Base-by-base conservation (phyloP, 2,113 vertebrate genomes). In the Chloropsis cyanopogon region DNA sequence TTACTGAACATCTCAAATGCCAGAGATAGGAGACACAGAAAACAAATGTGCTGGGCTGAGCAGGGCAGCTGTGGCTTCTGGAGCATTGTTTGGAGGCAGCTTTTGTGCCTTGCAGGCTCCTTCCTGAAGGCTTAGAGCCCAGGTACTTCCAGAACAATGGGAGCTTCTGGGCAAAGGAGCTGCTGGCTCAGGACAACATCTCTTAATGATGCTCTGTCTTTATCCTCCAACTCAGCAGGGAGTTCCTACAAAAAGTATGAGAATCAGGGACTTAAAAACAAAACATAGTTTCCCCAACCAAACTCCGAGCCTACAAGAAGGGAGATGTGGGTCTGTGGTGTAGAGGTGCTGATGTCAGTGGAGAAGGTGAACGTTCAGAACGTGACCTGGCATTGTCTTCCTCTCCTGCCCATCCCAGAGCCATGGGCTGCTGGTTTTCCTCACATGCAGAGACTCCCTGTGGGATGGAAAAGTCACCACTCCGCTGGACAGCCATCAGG, bases 1-100 rank as follows among this genome's bases (percentile, higher is more conserved):
- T 82, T 66, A 79, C 81, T 14, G 83, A 86, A 25, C 80, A 70
- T 85, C 75, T 87, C 47, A 53, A 95, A 91, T 44, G 56, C 54
- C 52, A 49, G 4, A 77, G 82, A 54, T 59, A 64, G 75, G 75
- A 85, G 47, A 47, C 50, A 54, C 15, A 4, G 49, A 15, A 42
- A 88, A 54, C 47, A 53, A 65, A 64, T 0, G 52, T 37, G 9
- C 41, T 3, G 42, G 73, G 57, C 84, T 44, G 57, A 91, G 75
- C 59, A 28, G 59, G 35, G 9, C 39, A 24, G 82, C 54, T 37
- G 3, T 0, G 10, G 50, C 63, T 82, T 61, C 15, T 1, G 3
- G 0, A 10, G 79, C 66, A 13, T 47, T 19, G 47, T 42, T 49
- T 57, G 37, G 54, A 76, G 33, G 70, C 41, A 78, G 60, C 2